Evolutionary conservation across 1,140 invertebrate species (phyloP).

Genomic region (Lethrus apterus): DNA sequence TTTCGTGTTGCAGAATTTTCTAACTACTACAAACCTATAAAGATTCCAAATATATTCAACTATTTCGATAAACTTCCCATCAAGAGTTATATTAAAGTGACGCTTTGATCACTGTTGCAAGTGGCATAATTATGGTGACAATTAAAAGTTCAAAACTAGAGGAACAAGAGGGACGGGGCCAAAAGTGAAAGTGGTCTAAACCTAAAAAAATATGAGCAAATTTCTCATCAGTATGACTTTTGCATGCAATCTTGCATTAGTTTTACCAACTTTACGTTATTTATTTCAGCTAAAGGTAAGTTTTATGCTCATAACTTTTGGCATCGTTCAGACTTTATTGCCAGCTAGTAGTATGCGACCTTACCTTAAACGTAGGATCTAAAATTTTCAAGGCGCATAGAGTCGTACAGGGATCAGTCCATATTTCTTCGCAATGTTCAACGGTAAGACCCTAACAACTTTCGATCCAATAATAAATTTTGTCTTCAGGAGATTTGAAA

Average conservation of each 20-base stretch:
- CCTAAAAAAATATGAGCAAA: slow-evolving; percentile 1
- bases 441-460: slow-evolving; percentile 47
- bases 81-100: too few species aligned
- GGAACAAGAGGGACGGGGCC: too few species aligned
- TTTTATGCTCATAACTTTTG: slow-evolving; percentile 58
- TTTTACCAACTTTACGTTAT: slow-evolving; percentile 19
- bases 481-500: slow-evolving; percentile 55
- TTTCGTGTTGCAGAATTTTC: too few species aligned
- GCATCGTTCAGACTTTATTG: too few species aligned
- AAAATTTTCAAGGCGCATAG: slow-evolving; percentile 60
- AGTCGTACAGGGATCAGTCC: slow-evolving; percentile 69
- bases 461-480: background rate
- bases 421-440: slow-evolving; percentile 83
- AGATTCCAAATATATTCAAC: too few species aligned
- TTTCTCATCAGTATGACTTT: slow-evolving; percentile 1
- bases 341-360: too few species aligned
- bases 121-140: too few species aligned
- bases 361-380: slow-evolving; percentile 57
- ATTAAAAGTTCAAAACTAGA: too few species aligned
- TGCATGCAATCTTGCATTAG: slow-evolving; percentile 2
- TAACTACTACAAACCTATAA: too few species aligned
- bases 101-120: too few species aligned
- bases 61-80: too few species aligned
- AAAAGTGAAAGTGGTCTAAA: background rate
- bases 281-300: slow-evolving; percentile 56